Evolutionary conservation across 2,888 invertebrate species (phyloP).

Genomic region (Oxycera nigricornis): DNA sequence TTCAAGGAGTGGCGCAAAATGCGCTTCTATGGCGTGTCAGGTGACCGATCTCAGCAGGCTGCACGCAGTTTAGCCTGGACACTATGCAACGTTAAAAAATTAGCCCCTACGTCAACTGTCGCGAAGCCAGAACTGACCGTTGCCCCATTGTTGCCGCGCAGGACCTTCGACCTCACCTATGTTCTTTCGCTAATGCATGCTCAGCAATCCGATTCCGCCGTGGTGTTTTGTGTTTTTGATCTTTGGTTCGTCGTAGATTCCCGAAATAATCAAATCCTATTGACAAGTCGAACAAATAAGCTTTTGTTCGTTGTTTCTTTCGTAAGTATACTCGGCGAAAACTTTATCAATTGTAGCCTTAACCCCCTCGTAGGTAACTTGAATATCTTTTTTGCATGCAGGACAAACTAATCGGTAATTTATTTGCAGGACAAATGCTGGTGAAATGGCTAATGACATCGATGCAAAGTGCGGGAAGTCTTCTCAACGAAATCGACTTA

Average conservation of each 20-base stretch:
- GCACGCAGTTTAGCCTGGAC: slow-evolving; percentile 24
- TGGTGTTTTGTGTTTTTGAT: slow-evolving; percentile 27
- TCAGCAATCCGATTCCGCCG: neutral
- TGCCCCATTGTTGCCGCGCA: neutral
- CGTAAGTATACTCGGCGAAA: neutral
- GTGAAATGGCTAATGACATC: slow-evolving; percentile 88
- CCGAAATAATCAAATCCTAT: neutral
- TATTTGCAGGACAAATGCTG: slow-evolving; percentile 86
- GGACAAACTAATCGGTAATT: neutral
- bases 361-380: neutral
- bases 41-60: slow-evolving; percentile 10
- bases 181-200: slow-evolving; percentile 26
- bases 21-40: slow-evolving; percentile 16
- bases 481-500: slow-evolving; percentile 73
- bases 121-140: neutral
- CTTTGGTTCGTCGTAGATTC: slow-evolving; percentile 10
- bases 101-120: neutral
- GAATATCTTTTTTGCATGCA: neutral
- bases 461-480: slow-evolving; percentile 70
- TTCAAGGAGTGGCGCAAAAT: slow-evolving; percentile 35
- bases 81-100: neutral
- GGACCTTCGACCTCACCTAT: neutral
- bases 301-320: slow-evolving; percentile 7
- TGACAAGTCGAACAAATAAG: neutral
- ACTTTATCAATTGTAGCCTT: neutral